Evolutionary conservation across 1,140 invertebrate genomes (phyloP), one percentile per base, ranked within the genome.

Genomic region (Araneus ventricosus): DNA sequence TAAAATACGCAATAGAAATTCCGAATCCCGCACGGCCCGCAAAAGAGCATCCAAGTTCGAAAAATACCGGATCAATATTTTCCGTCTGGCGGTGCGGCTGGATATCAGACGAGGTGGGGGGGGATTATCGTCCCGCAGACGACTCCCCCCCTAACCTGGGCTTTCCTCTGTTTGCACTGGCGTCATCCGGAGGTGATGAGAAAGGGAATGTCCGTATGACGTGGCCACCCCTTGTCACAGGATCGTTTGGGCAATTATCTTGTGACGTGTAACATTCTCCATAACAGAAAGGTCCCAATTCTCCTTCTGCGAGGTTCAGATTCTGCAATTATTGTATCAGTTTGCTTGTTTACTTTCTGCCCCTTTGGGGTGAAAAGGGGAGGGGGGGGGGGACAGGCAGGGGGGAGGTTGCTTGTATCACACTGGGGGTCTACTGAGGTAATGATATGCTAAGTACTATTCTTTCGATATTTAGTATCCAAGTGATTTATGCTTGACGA

Each of bases 41-140:
- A 75, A 75, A 75, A 75, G 70, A 75, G 17, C 70, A 75, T 34
- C 27, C 70, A 14, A 37, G 27, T 75, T 75, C 70, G 70, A 75
- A 75, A 75, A 75, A 75, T 30, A 14, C 70, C 70, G 30, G 70
- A 75, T 75, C 70, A 75, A 75, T 75, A 75, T 20, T 75, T 30
- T 37, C 17, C 70, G 70, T 75, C 70, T 75, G 70, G 70, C 70
- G 34, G 27, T 17, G 17, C 17, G 70, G 70, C 70, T 75, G 70
- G 70, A 34, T 37, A 75, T 14, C 27, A 20, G 27, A 22, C 14
- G 4, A 37, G 30, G 70, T 20, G 70, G 34, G 34, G 70, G 34
- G 10, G 30, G 67, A n/a, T 14, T 70, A 75, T 37, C 70, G 30
- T 75, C 70, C 70, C 70, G 20, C 30, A 75, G 70, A 75, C 30